Evolutionary conservation across 1,140 invertebrate genomes (phyloP), one percentile per base, ranked within the genome.

Genomic region (Drosophila nigrodunni): DNA sequence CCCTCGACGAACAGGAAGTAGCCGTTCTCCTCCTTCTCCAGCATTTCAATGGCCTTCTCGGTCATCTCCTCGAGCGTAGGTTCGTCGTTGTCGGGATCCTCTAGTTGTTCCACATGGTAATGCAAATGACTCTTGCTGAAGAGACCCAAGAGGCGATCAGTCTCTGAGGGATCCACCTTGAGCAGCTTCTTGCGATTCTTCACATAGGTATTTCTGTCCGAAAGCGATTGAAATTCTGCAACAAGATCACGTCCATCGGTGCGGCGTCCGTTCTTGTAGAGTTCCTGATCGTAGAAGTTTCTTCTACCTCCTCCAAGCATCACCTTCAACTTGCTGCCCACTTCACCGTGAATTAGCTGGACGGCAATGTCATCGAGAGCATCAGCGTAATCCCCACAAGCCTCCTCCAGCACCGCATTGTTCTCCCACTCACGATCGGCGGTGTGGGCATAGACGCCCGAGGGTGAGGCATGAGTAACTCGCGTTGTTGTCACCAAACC

Each of bases 41-140:
- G 92, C 10, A 98, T 93, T 78, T 96, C 94, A 10, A 98, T 96
- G 2, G 97, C 97, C 73, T 95, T 95, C 78, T 94, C 92, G 0
- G 96, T 97, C 97, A 98, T 98, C 92, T 98, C 96, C 49, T 94
- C 94, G 1, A 98, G 91, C 1, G 94, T 94, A 2, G 96, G 96
- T 41, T 96, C 94, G 74, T 93, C 87, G 66, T 67, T 79, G 0
- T 85, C 74, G 1, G 41, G 70, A 71, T 94, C 89, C 94, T 67
- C 92, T 95, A 76, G 95, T 37, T 93, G 94, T 90, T 94, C 95
- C 30, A 94, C 69, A 69, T 94, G 91, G 43, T 94, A 94, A 13
- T 93, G 93, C 92, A 94, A 86, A 73, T 94, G 94, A 25, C 93
- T 92, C 43, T 89, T 91, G 37, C 93, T 91, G 59, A 94, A 94